Conservation (phyloP, 2,113 vertebrate genomes). For the Bungarus multicinctus region DNA sequence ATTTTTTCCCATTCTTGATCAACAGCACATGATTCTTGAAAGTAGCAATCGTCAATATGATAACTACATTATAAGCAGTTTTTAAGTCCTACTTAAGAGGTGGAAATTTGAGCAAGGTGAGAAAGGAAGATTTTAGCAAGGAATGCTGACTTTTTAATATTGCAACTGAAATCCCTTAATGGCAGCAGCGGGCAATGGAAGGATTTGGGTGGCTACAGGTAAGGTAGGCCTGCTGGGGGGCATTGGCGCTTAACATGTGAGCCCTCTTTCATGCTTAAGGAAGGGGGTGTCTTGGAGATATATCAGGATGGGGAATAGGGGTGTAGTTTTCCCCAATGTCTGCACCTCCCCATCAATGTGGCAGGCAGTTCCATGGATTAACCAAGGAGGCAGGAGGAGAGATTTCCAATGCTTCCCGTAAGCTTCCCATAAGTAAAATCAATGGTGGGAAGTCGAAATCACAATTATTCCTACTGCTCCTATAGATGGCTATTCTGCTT, state of each 20-base stretch:
- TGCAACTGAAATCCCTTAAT: background rate
- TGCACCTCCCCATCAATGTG: background rate
- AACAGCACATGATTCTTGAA: background rate
- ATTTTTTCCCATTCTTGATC: slow-evolving; percentile 45
- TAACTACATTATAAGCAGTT: background rate
- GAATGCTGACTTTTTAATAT: background rate
- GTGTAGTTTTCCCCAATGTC: background rate
- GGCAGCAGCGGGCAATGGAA: background rate
- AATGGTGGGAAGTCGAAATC: background rate
- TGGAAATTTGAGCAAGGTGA: slow-evolving; percentile 30
- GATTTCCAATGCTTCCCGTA: background rate
- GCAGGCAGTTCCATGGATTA: background rate
- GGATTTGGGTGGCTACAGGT: background rate
- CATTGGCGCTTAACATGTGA: background rate
- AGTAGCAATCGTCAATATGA: background rate
- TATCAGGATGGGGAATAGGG: background rate
- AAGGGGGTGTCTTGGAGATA: background rate
- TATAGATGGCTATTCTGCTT: background rate
- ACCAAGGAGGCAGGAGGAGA: background rate
- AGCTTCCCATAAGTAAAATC: background rate
- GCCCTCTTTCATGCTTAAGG: background rate
- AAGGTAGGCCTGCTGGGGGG: background rate
- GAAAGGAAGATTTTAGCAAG: slow-evolving; percentile 38
- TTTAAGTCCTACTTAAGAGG: slow-evolving; percentile 21
- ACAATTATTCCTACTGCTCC: background rate